Evolutionary conservation across 2,888 invertebrate species (phyloP).

Genomic region (Lutraria lutraria): DNA sequence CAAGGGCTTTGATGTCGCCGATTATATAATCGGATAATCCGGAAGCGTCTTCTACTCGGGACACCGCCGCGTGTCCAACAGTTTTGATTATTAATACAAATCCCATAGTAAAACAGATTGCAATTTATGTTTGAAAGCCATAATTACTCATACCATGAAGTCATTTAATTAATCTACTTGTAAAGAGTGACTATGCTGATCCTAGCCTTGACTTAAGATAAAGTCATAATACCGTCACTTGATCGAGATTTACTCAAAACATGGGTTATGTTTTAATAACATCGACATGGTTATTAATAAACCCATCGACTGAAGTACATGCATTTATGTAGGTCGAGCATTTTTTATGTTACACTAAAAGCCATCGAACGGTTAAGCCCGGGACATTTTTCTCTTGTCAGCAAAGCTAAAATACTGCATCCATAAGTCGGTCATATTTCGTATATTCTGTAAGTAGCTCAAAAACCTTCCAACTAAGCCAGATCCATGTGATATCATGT

Average conservation of each 20-base stretch:
- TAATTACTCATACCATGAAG: conserved; percentile 1
- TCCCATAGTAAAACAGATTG: not conserved
- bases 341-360: too few species aligned
- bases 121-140: conserved; percentile 1
- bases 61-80: not conserved
- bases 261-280: not conserved
- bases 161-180: not conserved
- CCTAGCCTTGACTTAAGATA: not conserved
- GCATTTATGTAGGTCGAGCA: too few species aligned
- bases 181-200: not conserved
- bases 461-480: too few species aligned
- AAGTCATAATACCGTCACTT: not conserved
- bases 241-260: not conserved
- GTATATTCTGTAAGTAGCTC: too few species aligned
- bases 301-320: not conserved
- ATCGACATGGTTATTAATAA: not conserved
- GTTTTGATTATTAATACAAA: not conserved
- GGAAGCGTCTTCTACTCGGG: not conserved
- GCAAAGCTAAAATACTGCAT: too few species aligned
- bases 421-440: too few species aligned
- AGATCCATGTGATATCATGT: too few species aligned
- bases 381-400: too few species aligned
- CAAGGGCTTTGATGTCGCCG: conserved; percentile 13
- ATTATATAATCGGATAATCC: not conserved
- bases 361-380: too few species aligned